phyloP scores from a whole-genome alignment of 2,888 invertebrate species.

The Brassicogethes aeneus region DNA sequence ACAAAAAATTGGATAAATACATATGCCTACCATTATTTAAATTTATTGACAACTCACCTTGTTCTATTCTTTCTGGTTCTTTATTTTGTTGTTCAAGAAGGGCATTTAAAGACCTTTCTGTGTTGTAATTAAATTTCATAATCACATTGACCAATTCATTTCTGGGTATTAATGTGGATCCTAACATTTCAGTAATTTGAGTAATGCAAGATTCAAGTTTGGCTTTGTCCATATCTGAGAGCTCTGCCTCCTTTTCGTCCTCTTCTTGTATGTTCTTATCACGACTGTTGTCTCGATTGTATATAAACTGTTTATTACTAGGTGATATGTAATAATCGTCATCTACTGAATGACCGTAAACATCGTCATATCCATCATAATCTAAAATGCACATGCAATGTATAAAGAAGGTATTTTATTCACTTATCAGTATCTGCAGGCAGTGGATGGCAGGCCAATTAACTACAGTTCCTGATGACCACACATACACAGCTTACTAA shows the following conservation, averaged over 20 bases:
- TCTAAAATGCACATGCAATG: constrained; percentile 50
- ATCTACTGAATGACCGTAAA: constrained; percentile 90
- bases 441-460: too few species aligned
- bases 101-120: constrained; percentile 62
- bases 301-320: constrained; percentile 76
- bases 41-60: too few species aligned
- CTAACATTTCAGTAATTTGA: constrained; percentile 69
- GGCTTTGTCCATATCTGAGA: constrained; percentile 59
- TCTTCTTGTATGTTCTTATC: constrained; percentile 62
- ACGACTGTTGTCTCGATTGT: constrained; percentile 58
- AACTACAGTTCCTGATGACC: too few species aligned
- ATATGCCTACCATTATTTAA: too few species aligned
- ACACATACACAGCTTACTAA: constrained; percentile 3
- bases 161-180: constrained; percentile 61
- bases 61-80: constrained; percentile 22
- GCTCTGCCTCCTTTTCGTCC: constrained; percentile 40
- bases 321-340: constrained; percentile 89
- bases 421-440: too few species aligned
- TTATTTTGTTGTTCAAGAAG: constrained; percentile 38
- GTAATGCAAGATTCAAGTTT: constrained; percentile 77
- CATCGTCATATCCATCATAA: constrained; percentile 82
- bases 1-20: background rate
- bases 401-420: constrained; percentile 10
- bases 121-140: constrained; percentile 62
- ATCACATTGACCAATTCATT: constrained; percentile 63